Evolutionary conservation across 2,888 invertebrate species (phyloP), one percentile per base, ranked within the genome.

Genomic region (Andricus quercusramuli): DNA sequence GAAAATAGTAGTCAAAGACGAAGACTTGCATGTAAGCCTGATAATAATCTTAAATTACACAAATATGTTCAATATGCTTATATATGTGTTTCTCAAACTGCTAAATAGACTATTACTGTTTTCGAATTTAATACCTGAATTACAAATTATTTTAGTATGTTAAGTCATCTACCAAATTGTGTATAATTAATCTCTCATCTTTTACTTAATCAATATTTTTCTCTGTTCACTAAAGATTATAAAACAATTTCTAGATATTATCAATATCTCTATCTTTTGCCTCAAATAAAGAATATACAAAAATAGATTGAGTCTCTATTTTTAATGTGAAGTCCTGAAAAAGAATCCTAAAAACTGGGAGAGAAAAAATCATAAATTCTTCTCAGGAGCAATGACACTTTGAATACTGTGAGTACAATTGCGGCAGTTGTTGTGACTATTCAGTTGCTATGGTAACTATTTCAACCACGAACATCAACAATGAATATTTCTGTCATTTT

Each of bases 401-500:
- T 8, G 15, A 22, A 51, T 32, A 32, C 11, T 74, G 32, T 13
- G 20, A 47, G 29, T 51, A 20, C 4, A 32, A 17, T 29, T 20
- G 4, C 3, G 20, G 17, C 25, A 20, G 25, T 25, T 62, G 62
- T 15, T 74, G 15, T 74, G 74, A 37, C 29, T n/a, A 29, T 56
- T 20, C 44, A 37, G 74, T 56, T 56, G 37, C 74, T 56, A 74
- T 56, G 32, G 51, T 15, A 74, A 70, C 70, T 22, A 20, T 44
- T 67, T 8, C 6, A 41, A 37, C 9, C 37, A 37, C 22, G 15
- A 67, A 44, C 22, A 44, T 68, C 68, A 68, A 70, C 70, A 70
- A 70, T 70, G 70, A 70, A 51, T 11, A 51, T 29, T 74, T 74
- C 32, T 56, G 51, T 68, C 51, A 74, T 17, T 29, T 74, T 74